phyloP scores from a whole-genome alignment of 1,140 invertebrate species.

The Eriocheir sinensis region DNA sequence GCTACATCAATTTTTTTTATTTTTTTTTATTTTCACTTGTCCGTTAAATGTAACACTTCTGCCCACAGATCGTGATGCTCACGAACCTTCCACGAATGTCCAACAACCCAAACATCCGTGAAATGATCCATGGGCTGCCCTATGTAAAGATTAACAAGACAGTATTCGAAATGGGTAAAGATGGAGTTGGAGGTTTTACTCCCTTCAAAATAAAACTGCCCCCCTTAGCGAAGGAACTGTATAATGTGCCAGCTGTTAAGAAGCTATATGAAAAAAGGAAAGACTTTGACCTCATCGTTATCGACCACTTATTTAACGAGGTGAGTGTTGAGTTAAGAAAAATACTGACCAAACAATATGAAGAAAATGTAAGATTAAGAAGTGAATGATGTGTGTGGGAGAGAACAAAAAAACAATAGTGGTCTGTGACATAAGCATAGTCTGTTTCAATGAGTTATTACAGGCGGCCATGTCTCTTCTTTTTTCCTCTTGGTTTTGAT shows the following conservation, averaged over 20 bases:
- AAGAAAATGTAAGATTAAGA: too few relatives aligned
- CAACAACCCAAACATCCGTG: not conserved
- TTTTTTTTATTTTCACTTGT: too few relatives aligned
- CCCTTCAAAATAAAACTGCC: not conserved
- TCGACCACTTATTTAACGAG: slow-evolving; percentile 36
- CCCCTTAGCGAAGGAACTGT: not conserved
- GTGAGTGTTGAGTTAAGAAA: not conserved
- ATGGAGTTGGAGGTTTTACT: not conserved
- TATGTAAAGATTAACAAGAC: too few relatives aligned
- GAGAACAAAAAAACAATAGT: too few relatives aligned
- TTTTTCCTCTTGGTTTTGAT: too few relatives aligned
- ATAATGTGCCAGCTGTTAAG: not conserved
- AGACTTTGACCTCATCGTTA: slow-evolving; percentile 36
- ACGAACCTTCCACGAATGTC: not conserved
- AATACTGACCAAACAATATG: too few relatives aligned
- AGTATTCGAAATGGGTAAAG: not conserved
- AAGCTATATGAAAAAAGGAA: slow-evolving; percentile 44
- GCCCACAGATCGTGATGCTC: not conserved
- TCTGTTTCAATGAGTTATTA: too few relatives aligned
- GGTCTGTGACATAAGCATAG: too few relatives aligned
- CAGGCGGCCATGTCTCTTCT: too few relatives aligned
- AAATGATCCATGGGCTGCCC: not conserved
- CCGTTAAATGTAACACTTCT: not conserved
- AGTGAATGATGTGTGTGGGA: too few relatives aligned
- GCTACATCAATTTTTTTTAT: too few relatives aligned